phyloP scores from a whole-genome alignment of 2,797 vertebrate genomes.

The Mus caroli region DNA sequence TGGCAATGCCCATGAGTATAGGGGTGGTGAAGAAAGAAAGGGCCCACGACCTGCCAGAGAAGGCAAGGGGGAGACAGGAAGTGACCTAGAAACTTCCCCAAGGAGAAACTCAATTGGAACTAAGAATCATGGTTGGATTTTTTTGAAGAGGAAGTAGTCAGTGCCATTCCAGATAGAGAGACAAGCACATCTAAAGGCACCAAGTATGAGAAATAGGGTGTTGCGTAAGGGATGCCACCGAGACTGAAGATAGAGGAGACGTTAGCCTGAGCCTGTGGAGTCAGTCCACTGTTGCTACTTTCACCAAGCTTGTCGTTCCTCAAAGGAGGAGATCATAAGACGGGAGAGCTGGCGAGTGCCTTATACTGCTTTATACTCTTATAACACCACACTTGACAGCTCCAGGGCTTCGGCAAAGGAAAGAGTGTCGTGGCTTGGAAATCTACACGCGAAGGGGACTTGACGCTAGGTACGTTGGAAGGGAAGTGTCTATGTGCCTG shows the following conservation, averaged over 20 bases:
- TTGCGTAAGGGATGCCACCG: background rate
- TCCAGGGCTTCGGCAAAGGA: background rate
- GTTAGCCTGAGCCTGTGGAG: background rate
- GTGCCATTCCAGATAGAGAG: background rate
- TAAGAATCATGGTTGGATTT: background rate
- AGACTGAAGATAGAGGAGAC: background rate
- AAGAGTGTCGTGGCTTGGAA: background rate
- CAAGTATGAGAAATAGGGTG: too few species aligned
- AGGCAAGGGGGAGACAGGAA: fast-evolving
- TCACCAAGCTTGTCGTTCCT: fast-evolving
- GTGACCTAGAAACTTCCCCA: background rate
- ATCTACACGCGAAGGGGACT: fast-evolving
- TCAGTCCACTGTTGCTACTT: too few species aligned
- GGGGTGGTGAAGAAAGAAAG: fast-evolving
- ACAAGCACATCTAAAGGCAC: too few species aligned
- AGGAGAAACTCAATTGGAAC: background rate
- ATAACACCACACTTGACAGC: background rate
- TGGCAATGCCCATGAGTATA: fast-evolving
- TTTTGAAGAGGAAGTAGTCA: background rate
- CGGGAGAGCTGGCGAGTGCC: too few species aligned
- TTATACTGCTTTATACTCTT: too few species aligned
- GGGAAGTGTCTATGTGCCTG: background rate
- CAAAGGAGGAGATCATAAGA: background rate
- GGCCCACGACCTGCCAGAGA: background rate
- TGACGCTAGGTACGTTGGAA: background rate